These are phyloP conservation scores for Corythornis vintsioides DNA, from an alignment of 2,113 vertebrate genomes.

Conservation along the genomic window DNA sequence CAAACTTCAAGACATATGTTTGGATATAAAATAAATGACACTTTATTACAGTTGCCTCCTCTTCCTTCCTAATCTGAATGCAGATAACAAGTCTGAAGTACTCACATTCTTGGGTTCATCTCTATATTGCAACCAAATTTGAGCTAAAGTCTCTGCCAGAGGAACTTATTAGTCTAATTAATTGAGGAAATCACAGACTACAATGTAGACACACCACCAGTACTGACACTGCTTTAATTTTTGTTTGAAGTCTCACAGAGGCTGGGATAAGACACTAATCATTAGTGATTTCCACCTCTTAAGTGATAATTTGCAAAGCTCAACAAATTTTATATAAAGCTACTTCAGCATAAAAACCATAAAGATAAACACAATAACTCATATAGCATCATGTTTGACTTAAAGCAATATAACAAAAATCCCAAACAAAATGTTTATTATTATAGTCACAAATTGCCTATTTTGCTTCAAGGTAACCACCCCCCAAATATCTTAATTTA, in stretches of 20 bases:
- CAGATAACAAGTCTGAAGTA: not conserved
- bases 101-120: not conserved
- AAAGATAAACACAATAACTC: not conserved
- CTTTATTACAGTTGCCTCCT: not conserved
- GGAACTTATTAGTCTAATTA: not conserved
- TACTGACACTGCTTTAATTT: not conserved
- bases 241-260: not conserved
- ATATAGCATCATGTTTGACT: not conserved
- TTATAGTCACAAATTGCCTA: not conserved
- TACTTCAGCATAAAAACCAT: not conserved
- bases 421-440: not conserved
- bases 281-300: not conserved
- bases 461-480: not conserved
- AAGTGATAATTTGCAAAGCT: not conserved
- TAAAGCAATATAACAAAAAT: not conserved
- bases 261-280: not conserved
- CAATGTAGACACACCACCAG: fast-evolving
- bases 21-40: not conserved
- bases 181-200: not conserved
- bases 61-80: not conserved
- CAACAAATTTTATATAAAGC: not conserved
- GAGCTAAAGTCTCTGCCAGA: not conserved
- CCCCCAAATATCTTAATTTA: not conserved
- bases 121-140: not conserved
- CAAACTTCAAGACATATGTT: not conserved